Evolutionary conservation across 2,888 invertebrate species (phyloP).

Genomic region (Zygothrica quintamaculata): DNA sequence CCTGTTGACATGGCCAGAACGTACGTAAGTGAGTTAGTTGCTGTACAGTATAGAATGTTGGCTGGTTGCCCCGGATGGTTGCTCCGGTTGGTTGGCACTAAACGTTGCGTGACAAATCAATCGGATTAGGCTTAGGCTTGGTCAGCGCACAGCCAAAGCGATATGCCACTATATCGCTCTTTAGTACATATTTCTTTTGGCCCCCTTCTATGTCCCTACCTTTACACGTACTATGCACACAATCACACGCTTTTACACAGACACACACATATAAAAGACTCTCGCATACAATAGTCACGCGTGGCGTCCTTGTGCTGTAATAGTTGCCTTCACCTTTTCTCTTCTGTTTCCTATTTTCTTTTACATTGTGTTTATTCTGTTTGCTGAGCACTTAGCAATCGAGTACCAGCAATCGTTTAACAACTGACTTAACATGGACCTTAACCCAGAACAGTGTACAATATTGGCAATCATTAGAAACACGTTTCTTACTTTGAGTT

Average conservation of each 20-base stretch:
- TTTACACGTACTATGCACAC: constrained; percentile 38
- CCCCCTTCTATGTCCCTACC: constrained; percentile 16
- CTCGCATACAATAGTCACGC: constrained; percentile 25
- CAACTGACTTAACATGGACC: constrained; percentile 1
- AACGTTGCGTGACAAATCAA: constrained; percentile 77
- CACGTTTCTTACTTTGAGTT: not conserved
- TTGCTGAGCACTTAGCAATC: constrained; percentile 9
- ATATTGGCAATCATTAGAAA: not conserved
- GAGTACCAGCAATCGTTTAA: constrained; percentile 12
- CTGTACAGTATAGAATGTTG: constrained; percentile 2
- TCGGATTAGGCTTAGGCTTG: constrained; percentile 69
- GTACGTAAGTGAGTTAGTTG: constrained; percentile 44
- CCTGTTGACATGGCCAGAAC: constrained; percentile 15
- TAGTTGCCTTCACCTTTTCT: constrained; percentile 26
- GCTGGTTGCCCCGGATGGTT: not conserved
- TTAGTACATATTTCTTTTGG: too few relatives aligned
- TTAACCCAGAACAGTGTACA: not conserved
- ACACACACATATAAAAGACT: constrained; percentile 6
- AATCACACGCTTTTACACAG: constrained; percentile 41
- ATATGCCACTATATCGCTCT: constrained; percentile 7
- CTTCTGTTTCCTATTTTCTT: too few relatives aligned
- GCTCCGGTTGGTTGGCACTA: constrained; percentile 35
- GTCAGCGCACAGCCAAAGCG: constrained; percentile 20
- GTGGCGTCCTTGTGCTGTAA: constrained; percentile 33
- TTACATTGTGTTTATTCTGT: too few relatives aligned